Conservation (phyloP, 1,140 invertebrate genomes). For the Drosophila jambulina region DNA sequence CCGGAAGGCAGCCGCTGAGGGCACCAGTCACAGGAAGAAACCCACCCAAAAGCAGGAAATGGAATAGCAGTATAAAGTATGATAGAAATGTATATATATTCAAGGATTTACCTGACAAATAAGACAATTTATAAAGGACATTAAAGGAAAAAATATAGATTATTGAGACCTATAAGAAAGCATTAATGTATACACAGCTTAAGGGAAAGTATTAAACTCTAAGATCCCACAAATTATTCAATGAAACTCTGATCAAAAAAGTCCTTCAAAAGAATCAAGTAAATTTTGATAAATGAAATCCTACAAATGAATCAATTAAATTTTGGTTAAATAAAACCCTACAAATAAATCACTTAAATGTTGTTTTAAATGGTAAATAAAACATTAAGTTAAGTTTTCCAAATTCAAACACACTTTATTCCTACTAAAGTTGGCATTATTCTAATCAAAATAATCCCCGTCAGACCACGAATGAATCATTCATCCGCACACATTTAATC, state of each 20-base stretch:
- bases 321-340: neutral
- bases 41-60: slow-evolving; percentile 10
- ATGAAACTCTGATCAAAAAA: neutral
- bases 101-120: neutral
- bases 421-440: neutral
- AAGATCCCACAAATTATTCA: neutral
- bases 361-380: neutral
- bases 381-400: neutral
- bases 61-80: neutral
- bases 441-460: neutral
- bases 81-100: neutral
- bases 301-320: neutral
- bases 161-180: neutral
- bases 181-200: neutral
- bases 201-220: too few relatives aligned
- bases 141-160: neutral
- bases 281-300: neutral
- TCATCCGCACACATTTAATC: slow-evolving; percentile 10
- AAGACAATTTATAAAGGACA: neutral
- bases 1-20: slow-evolving; percentile 19
- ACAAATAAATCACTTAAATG: too few relatives aligned
- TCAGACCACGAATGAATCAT: slow-evolving; percentile 5
- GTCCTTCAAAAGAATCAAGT: too few relatives aligned
- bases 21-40: slow-evolving; percentile 14
- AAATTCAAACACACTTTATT: too few relatives aligned